Evolutionary conservation across 2,113 vertebrate species (phyloP).

Genomic region (Nyctibius bracteatus): DNA sequence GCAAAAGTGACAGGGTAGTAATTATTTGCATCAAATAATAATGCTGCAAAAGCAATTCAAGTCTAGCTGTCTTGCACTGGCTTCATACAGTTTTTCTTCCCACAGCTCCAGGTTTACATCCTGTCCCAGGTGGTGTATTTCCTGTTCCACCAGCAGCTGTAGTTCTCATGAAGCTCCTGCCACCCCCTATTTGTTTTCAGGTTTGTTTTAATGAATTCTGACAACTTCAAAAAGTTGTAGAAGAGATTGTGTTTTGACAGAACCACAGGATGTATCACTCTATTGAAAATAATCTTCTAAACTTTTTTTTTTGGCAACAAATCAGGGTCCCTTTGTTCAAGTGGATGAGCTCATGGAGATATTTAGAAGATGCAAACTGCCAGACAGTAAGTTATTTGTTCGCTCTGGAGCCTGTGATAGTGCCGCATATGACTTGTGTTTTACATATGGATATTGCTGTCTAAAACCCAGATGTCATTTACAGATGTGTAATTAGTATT

Average conservation of each 20-base stretch:
- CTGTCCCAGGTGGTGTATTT: constrained; percentile 95
- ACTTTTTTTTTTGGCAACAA: not conserved
- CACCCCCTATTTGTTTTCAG: constrained; percentile 93
- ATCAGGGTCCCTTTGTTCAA: constrained; percentile 96
- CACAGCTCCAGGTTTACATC: constrained; percentile 93
- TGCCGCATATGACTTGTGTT: not conserved
- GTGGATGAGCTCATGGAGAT: constrained; percentile 97
- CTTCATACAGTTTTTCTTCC: not conserved
- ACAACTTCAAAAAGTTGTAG: not conserved
- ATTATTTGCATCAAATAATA: not conserved
- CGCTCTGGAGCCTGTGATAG: not conserved
- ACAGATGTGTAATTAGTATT: not conserved
- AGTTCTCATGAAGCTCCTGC: constrained; percentile 95
- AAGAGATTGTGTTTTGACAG: not conserved
- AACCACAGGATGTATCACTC: not conserved
- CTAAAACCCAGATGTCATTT: not conserved
- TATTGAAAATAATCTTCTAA: not conserved
- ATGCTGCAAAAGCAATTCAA: not conserved
- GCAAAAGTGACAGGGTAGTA: not conserved
- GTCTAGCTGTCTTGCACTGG: not conserved
- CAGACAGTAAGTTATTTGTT: constrained; percentile 87
- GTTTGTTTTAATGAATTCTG: constrained; percentile 72
- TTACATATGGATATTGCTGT: not conserved
- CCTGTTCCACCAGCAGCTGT: constrained; percentile 95
- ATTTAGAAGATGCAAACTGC: constrained; percentile 94